A percentile compares a stretch with the other conserved stretches of the same genome.
These are phyloP conservation scores for Gibbula magus DNA, from an alignment of 2,888 invertebrate species.

Conservation along the genomic window DNA sequence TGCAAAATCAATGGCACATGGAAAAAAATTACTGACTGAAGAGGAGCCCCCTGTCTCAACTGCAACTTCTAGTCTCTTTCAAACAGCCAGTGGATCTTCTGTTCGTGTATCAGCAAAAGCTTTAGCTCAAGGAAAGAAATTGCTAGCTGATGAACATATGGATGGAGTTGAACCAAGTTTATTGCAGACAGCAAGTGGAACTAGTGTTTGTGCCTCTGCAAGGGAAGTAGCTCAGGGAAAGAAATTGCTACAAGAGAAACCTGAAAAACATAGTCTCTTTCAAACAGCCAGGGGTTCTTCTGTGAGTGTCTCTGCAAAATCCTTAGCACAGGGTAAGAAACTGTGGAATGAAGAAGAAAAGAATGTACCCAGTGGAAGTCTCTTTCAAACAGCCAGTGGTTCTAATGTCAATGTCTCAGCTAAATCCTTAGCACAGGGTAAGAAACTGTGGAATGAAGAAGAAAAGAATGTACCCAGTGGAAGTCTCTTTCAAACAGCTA, in stretches of 20 bases:
- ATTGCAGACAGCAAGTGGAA: background rate
- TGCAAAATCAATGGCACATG: background rate
- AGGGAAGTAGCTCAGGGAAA: background rate
- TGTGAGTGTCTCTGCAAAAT: conserved; percentile 24
- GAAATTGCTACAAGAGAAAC: background rate
- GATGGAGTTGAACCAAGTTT: background rate
- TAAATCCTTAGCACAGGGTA: conserved; percentile 45
- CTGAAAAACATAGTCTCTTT: background rate
- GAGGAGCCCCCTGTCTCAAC: background rate
- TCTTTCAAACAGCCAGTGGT: conserved; percentile 54
- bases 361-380: background rate
- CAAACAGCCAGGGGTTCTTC: background rate
- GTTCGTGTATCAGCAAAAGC: background rate
- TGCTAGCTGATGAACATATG: conserved; percentile 35
- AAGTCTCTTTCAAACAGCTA: background rate
- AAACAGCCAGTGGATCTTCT: background rate
- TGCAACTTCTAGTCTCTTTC: background rate
- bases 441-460: conserved; percentile 34
- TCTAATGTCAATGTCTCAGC: conserved; percentile 41
- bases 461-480: conserved; percentile 20
- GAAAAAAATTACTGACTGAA: background rate
- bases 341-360: background rate
- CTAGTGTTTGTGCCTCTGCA: background rate
- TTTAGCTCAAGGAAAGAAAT: background rate
- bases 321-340: background rate